Conservation (phyloP, 2,113 vertebrate genomes). For the Cinclus mexicanus region DNA sequence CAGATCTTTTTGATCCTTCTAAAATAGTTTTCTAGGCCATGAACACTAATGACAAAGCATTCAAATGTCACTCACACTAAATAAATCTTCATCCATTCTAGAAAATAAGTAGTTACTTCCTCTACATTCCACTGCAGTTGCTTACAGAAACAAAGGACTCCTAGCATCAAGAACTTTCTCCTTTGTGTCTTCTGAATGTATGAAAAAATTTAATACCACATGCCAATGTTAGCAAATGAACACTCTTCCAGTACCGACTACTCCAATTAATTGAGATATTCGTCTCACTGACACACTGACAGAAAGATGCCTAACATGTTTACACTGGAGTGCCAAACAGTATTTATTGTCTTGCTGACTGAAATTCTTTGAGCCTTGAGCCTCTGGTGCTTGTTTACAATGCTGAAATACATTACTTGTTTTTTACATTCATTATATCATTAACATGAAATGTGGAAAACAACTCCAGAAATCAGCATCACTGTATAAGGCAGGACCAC, state of each 20-base stretch:
- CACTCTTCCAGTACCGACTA: neutral
- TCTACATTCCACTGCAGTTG: neutral
- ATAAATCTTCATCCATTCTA: neutral
- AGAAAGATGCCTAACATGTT: neutral
- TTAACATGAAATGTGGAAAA: neutral
- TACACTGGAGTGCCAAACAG: neutral
- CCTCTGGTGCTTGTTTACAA: neutral
- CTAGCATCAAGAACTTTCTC: neutral
- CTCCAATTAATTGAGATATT: neutral
- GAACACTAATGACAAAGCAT: neutral
- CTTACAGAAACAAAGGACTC: neutral
- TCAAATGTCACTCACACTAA: neutral
- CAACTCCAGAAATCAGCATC: neutral
- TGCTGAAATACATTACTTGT: neutral
- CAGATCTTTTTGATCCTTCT: neutral
- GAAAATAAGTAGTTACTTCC: neutral
- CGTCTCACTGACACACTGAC: neutral
- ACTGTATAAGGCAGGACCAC: neutral
- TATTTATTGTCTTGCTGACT: neutral
- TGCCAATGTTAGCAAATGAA: neutral
- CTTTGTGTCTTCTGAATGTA: neutral
- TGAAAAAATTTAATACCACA: neutral
- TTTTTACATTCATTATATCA: neutral
- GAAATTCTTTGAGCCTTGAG: neutral
- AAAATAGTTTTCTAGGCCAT: neutral